Conservation (phyloP, 1,140 invertebrate species). For the Mamestra configurata region DNA sequence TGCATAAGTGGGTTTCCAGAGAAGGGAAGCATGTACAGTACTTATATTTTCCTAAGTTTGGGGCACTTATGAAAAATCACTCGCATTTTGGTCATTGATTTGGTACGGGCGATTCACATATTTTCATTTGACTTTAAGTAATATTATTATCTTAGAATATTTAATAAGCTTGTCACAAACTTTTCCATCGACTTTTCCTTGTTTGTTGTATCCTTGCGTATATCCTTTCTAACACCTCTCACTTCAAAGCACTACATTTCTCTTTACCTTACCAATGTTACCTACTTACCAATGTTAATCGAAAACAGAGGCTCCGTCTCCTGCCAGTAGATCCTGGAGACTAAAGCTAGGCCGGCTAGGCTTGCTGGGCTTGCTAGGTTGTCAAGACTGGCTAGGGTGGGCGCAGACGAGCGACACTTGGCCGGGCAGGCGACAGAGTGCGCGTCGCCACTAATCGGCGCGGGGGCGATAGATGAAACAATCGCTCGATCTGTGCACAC, state of each 20-base stretch:
- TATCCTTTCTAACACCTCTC: not conserved
- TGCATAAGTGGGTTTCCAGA: too few relatives aligned
- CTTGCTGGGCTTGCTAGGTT: too few relatives aligned
- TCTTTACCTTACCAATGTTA: conserved; percentile 33
- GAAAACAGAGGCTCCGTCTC: conserved; percentile 14
- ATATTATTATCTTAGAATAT: too few relatives aligned
- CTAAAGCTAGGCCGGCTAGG: not conserved
- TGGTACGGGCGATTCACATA: too few relatives aligned
- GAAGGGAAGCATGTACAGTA: too few relatives aligned
- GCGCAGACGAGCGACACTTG: conserved; percentile 7
- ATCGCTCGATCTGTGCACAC: conserved; percentile 53
- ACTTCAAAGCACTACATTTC: not conserved
- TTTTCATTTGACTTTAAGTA: too few relatives aligned
- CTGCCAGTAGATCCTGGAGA: not conserved
- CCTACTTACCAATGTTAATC: conserved; percentile 39
- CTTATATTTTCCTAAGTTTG: too few relatives aligned
- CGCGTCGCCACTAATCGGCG: conserved; percentile 14
- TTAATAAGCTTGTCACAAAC: not conserved
- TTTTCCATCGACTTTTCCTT: not conserved
- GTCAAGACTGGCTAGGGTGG: not conserved
- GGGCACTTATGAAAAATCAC: too few relatives aligned
- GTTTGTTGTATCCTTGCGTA: not conserved
- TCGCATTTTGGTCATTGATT: too few relatives aligned
- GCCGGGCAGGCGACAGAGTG: conserved; percentile 4
- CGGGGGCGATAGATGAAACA: conserved; percentile 56